A percentile compares a stretch with the other conserved stretches of the same genome.
Evolutionary conservation across 2,888 invertebrate genomes (phyloP).

Genomic region (Prenolepis imparis): DNA sequence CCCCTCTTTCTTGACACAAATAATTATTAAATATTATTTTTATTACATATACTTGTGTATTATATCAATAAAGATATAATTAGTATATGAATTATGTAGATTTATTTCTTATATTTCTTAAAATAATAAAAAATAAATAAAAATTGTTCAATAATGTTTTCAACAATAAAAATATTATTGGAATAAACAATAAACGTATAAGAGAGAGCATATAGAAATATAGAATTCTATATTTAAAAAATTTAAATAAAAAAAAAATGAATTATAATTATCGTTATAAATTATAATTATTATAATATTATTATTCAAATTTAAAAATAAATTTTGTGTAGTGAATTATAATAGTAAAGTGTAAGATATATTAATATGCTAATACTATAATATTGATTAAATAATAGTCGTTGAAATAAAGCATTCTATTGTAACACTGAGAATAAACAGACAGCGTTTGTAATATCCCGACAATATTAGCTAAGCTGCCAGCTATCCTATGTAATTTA

Average conservation of each 20-base stretch:
- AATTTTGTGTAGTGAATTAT: not conserved
- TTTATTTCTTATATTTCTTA: too few relatives aligned
- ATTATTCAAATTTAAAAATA: not conserved
- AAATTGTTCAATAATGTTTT: not conserved
- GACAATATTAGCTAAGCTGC: slow-evolving; percentile 50
- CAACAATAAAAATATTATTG: not conserved
- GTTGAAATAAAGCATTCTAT: not conserved
- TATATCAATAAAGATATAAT: too few relatives aligned
- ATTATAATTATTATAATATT: too few relatives aligned
- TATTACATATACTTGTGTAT: too few relatives aligned
- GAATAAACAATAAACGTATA: not conserved
- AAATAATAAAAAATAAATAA: too few relatives aligned
- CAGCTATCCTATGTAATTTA: slow-evolving; percentile 45
- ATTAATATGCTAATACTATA: not conserved
- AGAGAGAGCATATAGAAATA: not conserved
- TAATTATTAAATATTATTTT: too few relatives aligned
- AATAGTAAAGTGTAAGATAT: slow-evolving; percentile 11
- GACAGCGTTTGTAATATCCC: slow-evolving; percentile 41
- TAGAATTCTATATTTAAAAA: not conserved
- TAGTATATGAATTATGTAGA: too few relatives aligned
- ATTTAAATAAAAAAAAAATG: not conserved
- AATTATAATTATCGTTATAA: too few relatives aligned
- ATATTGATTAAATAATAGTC: slow-evolving; percentile 25
- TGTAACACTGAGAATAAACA: slow-evolving; percentile 25
- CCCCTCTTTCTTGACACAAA: too few relatives aligned